Evolutionary conservation across 2,797 vertebrate genomes (phyloP).

Genomic region (Hyperoplus immaculatus): DNA sequence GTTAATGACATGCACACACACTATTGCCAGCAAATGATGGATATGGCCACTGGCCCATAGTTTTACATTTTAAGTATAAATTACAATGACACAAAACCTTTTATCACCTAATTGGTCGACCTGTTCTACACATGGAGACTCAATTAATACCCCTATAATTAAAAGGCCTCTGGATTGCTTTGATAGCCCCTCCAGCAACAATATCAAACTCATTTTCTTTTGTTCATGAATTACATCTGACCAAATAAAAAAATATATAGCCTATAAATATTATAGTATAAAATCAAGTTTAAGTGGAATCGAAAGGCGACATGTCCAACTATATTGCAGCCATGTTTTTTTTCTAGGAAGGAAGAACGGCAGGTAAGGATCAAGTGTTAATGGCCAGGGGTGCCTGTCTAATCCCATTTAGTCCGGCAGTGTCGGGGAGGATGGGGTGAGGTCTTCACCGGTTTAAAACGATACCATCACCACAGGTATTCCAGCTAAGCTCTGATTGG

Average conservation of each 20-base stretch:
- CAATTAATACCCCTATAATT: not conserved
- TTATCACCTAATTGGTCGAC: not conserved
- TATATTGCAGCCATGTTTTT: constrained; percentile 24
- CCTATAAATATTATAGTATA: not conserved
- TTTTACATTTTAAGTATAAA: too few species aligned
- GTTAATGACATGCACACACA: too few species aligned
- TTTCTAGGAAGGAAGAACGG: constrained; percentile 54
- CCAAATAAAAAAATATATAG: constrained; percentile 10
- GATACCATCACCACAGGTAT: constrained; percentile 83
- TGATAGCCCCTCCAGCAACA: not conserved
- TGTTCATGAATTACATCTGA: not conserved
- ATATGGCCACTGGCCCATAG: too few species aligned
- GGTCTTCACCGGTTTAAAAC: constrained; percentile 78
- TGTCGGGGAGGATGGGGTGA: constrained; percentile 57
- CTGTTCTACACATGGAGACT: constrained; percentile 1
- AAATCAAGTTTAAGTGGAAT: constrained; percentile 1
- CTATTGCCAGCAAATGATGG: too few species aligned
- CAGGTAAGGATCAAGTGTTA: constrained; percentile 81
- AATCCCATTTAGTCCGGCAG: constrained; percentile 79
- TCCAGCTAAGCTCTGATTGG: constrained; percentile 78
- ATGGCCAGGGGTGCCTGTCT: constrained; percentile 85
- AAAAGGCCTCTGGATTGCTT: not conserved
- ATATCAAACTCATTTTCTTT: constrained; percentile 6
- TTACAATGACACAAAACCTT: not conserved
- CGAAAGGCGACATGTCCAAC: constrained; percentile 39